These are phyloP conservation scores for Lepidochrysops patricia DNA, from an alignment of 2,888 invertebrate species.

Conservation along the genomic window DNA sequence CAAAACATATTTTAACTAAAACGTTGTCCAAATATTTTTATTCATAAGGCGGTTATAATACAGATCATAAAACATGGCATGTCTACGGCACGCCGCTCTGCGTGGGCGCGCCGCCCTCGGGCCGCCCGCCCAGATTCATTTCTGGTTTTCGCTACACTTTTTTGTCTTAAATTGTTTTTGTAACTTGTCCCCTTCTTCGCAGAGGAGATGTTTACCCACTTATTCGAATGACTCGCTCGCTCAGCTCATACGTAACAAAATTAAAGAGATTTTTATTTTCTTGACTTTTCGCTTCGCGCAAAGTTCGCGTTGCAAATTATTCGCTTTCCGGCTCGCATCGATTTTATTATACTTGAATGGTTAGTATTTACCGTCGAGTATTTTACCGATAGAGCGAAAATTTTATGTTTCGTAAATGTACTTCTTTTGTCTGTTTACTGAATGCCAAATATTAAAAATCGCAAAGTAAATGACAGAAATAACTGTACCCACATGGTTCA, in stretches of 20 bases:
- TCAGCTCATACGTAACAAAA: constrained; percentile 21
- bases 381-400: too few species aligned
- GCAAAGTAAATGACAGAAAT: too few species aligned
- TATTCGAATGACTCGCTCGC: constrained; percentile 27
- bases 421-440: too few species aligned
- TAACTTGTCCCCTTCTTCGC: constrained; percentile 51
- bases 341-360: background rate
- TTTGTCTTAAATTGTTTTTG: constrained; percentile 68
- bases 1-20: too few species aligned
- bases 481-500: too few species aligned
- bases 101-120: constrained; percentile 45
- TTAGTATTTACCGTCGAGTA: too few species aligned
- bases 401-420: too few species aligned
- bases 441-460: too few species aligned
- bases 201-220: constrained; percentile 34
- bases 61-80: background rate
- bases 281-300: constrained; percentile 13
- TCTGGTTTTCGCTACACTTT: constrained; percentile 70
- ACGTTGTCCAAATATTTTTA: too few species aligned
- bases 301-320: background rate
- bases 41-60: too few species aligned
- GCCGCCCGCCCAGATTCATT: constrained; percentile 65
- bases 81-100: constrained; percentile 29
- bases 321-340: constrained; percentile 1
- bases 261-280: constrained; percentile 21